Conservation (phyloP, 2,888 invertebrate genomes). For the Proisotoma minuta region DNA sequence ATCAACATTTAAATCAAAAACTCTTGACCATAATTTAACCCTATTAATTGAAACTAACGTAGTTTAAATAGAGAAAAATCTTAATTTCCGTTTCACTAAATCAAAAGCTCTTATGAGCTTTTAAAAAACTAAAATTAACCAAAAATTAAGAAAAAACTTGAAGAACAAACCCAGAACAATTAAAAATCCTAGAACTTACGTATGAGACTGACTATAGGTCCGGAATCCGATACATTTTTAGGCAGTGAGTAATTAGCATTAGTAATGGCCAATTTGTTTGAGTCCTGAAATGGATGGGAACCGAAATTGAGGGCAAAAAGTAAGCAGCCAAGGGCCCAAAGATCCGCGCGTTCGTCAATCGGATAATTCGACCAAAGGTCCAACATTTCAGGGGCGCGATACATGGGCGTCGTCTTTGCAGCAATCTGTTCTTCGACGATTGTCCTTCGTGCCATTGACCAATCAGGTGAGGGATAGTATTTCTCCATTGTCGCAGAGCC, state of each 20-base stretch:
- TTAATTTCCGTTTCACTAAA: too few relatives aligned
- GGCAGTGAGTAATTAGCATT: conserved; percentile 91
- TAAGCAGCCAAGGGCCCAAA: conserved; percentile 97
- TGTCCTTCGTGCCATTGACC: conserved; percentile 38
- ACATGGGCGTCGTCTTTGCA: conserved; percentile 79
- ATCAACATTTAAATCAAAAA: too few relatives aligned
- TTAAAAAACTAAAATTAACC: not conserved
- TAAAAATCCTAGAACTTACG: conserved; percentile 58
- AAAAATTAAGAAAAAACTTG: not conserved
- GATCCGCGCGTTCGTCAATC: conserved; percentile 83
- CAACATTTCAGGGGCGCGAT: conserved; percentile 96
- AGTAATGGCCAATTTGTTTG: conserved; percentile 85
- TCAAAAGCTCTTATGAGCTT: too few relatives aligned
- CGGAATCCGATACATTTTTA: conserved; percentile 70
- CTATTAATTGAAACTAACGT: too few relatives aligned
- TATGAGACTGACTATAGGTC: conserved; percentile 83
- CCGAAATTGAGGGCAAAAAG: conserved; percentile 86
- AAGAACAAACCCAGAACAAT: not conserved
- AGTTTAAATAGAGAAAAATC: too few relatives aligned
- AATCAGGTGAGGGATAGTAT: conserved; percentile 33
- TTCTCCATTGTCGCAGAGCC: conserved; percentile 43
- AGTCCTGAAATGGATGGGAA: conserved; percentile 94
- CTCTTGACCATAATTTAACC: too few relatives aligned
- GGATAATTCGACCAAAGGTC: conserved; percentile 95
- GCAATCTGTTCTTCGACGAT: conserved; percentile 56